These are phyloP conservation scores for Monochamus alternatus DNA, from an alignment of 2,888 invertebrate genomes.

Conservation along the genomic window DNA sequence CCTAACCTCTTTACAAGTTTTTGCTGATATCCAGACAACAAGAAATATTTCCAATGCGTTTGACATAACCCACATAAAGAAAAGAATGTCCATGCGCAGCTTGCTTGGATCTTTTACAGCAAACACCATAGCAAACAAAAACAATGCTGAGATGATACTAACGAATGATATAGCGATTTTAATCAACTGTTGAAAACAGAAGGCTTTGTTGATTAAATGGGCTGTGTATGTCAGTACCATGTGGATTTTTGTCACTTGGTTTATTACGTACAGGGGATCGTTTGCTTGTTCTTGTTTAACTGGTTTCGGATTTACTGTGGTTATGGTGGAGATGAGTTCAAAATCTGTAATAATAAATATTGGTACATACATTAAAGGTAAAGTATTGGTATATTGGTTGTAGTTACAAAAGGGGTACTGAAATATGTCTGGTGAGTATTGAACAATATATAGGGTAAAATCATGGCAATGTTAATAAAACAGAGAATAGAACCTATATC, in stretches of 20 bases:
- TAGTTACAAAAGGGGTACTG: neutral
- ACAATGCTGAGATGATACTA: conserved; percentile 60
- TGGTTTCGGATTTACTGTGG: neutral
- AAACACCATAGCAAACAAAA: conserved; percentile 59
- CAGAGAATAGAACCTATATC: too few species aligned
- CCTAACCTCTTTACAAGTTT: conserved; percentile 61
- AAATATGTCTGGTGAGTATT: too few species aligned
- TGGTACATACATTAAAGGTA: too few species aligned
- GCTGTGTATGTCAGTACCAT: conserved; percentile 61
- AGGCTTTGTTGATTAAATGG: conserved; percentile 59
- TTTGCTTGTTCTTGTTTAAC: conserved; percentile 38
- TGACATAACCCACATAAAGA: conserved; percentile 60
- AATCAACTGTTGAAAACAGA: conserved; percentile 60
- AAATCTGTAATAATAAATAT: neutral
- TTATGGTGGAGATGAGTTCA: neutral
- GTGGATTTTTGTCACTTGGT: conserved; percentile 59
- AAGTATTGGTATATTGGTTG: too few species aligned
- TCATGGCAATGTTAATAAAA: too few species aligned
- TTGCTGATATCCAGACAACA: conserved; percentile 61
- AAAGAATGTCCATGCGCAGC: conserved; percentile 52
- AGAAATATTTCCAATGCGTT: conserved; percentile 59
- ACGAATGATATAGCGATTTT: conserved; percentile 60
- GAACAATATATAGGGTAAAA: too few species aligned
- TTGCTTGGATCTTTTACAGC: conserved; percentile 42
- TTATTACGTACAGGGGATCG: conserved; percentile 57